Conservation (phyloP, 2,113 vertebrate species). For the Bos indicus region DNA sequence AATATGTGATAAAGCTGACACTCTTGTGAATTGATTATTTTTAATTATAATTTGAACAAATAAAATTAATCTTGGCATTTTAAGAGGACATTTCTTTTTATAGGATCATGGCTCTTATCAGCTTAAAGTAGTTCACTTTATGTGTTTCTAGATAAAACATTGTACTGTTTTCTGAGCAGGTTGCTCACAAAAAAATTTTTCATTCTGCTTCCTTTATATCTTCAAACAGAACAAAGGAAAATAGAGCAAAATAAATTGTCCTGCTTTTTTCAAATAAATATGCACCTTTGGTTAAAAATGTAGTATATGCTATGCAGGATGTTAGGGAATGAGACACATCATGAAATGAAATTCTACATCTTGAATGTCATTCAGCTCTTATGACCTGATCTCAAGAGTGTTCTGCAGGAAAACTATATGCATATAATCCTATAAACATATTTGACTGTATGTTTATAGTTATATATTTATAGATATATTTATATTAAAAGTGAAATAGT, state of each 20-base stretch:
- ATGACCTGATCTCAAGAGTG: neutral
- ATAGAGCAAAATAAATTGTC: neutral
- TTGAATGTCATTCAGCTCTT: neutral
- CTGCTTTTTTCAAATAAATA: neutral
- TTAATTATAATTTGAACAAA: slow-evolving; percentile 39
- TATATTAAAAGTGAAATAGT: neutral
- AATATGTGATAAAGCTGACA: slow-evolving; percentile 29
- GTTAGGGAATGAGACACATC: neutral
- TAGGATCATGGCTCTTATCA: neutral
- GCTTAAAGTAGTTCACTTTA: neutral
- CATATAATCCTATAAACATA: neutral
- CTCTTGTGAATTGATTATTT: slow-evolving; percentile 24
- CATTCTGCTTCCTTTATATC: neutral
- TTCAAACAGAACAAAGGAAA: neutral
- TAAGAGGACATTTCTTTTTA: slow-evolving; percentile 19
- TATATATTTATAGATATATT: neutral
- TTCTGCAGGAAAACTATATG: neutral
- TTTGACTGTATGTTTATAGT: neutral
- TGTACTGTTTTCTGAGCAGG: neutral
- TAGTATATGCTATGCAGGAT: neutral
- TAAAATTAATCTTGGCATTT: slow-evolving; percentile 21
- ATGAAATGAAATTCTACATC: neutral
- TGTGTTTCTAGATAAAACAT: neutral
- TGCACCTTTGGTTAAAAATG: neutral
- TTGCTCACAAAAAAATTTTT: neutral